Conservation (phyloP, 2,797 vertebrate genomes). For the Sebastes cheni region DNA sequence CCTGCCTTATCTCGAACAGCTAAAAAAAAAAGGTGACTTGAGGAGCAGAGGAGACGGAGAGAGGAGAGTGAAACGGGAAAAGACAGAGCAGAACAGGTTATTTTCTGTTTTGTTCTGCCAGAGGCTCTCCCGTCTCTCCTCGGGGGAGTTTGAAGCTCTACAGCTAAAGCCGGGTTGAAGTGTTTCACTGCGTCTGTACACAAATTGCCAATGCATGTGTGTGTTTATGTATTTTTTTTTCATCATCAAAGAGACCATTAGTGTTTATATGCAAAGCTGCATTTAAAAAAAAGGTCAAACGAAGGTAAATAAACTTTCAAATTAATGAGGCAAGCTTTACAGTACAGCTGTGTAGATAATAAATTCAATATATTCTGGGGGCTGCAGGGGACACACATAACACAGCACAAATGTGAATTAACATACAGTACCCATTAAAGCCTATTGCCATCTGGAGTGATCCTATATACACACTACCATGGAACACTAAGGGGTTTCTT, state of each 20-base stretch:
- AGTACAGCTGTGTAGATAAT: neutral
- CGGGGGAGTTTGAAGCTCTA: slow-evolving; percentile 33
- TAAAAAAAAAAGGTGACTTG: slow-evolving; percentile 15
- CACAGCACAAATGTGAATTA: neutral
- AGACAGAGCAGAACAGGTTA: too few species aligned
- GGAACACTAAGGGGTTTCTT: neutral
- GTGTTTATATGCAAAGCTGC: slow-evolving; percentile 25
- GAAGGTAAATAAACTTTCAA: slow-evolving; percentile 13
- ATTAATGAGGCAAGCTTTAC: neutral
- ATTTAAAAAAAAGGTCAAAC: slow-evolving; percentile 22
- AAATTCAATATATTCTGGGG: neutral
- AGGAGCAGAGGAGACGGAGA: slow-evolving; percentile 38
- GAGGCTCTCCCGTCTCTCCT: slow-evolving; percentile 42
- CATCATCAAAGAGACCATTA: slow-evolving; percentile 35
- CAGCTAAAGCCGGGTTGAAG: slow-evolving; percentile 29
- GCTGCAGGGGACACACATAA: neutral
- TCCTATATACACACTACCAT: neutral
- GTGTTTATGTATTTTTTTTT: slow-evolving; percentile 2
- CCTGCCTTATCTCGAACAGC: slow-evolving; percentile 7
- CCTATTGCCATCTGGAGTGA: neutral
- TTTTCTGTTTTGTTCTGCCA: slow-evolving; percentile 52
- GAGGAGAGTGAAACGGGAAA: too few species aligned
- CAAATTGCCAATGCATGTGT: neutral
- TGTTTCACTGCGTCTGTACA: slow-evolving; percentile 29
- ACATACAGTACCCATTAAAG: slow-evolving; percentile 13